Evolutionary conservation across 2,113 vertebrate genomes (phyloP).

Genomic region (Mesoclemmys tuberculata): DNA sequence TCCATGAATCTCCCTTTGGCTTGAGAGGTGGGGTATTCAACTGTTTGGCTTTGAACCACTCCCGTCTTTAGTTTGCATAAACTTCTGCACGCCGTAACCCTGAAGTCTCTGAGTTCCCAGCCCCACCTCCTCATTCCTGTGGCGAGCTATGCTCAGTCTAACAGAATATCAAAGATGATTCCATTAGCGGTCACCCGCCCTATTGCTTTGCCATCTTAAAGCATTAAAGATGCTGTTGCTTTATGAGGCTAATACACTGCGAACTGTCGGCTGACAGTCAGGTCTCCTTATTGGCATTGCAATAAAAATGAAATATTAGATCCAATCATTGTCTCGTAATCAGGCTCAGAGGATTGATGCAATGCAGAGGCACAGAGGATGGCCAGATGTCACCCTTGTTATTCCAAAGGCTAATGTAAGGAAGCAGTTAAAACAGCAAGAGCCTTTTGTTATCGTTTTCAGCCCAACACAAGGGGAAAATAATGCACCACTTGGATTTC

Average conservation of each 20-base stretch:
- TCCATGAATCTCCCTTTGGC: background rate
- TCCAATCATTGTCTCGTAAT: background rate
- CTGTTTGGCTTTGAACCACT: background rate
- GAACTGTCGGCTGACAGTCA: background rate
- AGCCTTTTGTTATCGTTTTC: background rate
- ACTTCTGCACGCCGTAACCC: background rate
- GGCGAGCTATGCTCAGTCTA: background rate
- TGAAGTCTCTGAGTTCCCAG: fast-evolving
- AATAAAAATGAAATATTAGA: background rate
- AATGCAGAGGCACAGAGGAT: background rate
- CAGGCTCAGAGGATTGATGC: background rate
- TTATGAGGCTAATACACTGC: background rate
- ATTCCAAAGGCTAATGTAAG: background rate
- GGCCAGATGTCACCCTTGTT: background rate
- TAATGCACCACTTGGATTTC: background rate
- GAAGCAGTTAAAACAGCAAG: background rate
- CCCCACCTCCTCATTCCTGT: fast-evolving
- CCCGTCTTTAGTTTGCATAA: background rate
- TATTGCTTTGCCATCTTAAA: background rate
- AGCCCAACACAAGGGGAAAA: background rate
- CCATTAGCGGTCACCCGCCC: background rate
- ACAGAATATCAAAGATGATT: fast-evolving
- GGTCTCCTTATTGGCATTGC: slow-evolving; percentile 2
- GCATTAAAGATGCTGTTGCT: background rate
- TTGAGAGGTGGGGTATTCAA: background rate